phyloP scores from a whole-genome alignment of 1,140 invertebrate species.

The Andrena cerasifolii region DNA sequence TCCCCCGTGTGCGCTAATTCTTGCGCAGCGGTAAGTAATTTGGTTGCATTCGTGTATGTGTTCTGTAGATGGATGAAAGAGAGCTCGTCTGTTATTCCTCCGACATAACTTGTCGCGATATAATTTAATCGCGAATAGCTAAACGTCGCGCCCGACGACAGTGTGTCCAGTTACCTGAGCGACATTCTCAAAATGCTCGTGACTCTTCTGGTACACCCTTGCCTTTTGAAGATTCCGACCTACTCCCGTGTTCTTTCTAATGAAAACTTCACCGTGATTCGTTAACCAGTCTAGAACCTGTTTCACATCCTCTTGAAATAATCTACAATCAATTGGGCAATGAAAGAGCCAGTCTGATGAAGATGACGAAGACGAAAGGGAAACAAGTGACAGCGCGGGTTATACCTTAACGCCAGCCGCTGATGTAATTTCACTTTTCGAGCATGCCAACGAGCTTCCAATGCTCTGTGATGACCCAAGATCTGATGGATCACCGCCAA shows the following conservation, averaged over 20 bases:
- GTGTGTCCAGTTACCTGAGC: slow-evolving; percentile 88
- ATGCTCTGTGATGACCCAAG: slow-evolving; percentile 93
- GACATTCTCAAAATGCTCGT: slow-evolving; percentile 99
- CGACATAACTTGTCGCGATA: no score
- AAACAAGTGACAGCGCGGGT: background rate
- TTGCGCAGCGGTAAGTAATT: slow-evolving; percentile 96
- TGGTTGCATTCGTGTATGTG: slow-evolving; percentile 99
- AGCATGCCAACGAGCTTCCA: slow-evolving; percentile 97
- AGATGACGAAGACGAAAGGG: no score
- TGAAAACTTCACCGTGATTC: slow-evolving; percentile 99
- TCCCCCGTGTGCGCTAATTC: slow-evolving; percentile 97
- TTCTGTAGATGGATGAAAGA: slow-evolving; percentile 90
- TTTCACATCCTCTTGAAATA: slow-evolving; percentile 98
- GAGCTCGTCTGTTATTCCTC: background rate
- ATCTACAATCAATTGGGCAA: slow-evolving; percentile 70
- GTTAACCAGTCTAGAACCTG: slow-evolving; percentile 98
- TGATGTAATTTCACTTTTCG: slow-evolving; percentile 97
- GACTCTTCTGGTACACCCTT: slow-evolving; percentile 97
- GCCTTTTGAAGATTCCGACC: slow-evolving; percentile 97
- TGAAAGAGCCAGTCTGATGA: no score
- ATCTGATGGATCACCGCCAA: slow-evolving; percentile 96
- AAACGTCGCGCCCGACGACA: background rate
- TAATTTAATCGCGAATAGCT: background rate
- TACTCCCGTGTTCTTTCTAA: slow-evolving; percentile 97
- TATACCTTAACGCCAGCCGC: slow-evolving; percentile 90